phyloP scores from a whole-genome alignment of 37 sponge, comb jelly and placozoan genomes.

The Chondrosia reniformis region DNA sequence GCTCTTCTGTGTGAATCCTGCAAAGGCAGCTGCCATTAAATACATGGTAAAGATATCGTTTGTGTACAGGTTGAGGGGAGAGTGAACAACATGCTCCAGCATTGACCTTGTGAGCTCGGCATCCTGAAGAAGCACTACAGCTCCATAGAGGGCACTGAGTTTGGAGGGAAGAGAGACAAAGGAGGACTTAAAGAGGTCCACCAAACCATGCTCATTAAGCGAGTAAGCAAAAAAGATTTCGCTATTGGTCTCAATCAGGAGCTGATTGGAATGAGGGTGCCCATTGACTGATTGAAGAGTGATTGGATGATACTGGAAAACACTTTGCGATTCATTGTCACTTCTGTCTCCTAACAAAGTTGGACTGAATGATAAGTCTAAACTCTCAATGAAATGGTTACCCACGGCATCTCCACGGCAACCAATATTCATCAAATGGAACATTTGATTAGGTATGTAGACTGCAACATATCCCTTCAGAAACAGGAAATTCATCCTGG shows the following conservation, averaged over 20 bases:
- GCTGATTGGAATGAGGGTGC: not conserved
- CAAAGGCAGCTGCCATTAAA: not conserved
- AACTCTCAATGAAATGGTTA: not conserved
- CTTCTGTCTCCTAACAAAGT: not conserved
- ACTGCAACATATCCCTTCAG: slow-evolving; percentile 1
- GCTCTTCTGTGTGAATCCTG: not conserved
- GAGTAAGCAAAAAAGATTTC: not conserved
- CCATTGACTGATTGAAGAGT: not conserved
- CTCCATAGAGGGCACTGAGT: not conserved
- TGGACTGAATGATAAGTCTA: not conserved
- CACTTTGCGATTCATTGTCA: not conserved
- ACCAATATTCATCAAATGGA: slow-evolving; percentile 15
- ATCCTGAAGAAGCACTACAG: not conserved
- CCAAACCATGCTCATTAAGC: not conserved
- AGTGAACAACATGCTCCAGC: not conserved
- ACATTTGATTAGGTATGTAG: slow-evolving; percentile 8
- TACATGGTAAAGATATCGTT: not conserved
- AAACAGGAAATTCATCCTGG: not conserved
- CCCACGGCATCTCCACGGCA: not conserved
- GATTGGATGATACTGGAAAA: not conserved
- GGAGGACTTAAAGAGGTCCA: not conserved
- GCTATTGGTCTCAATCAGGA: not conserved
- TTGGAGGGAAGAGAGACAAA: not conserved
- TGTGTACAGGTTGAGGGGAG: not conserved
- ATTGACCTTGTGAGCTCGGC: not conserved